These are phyloP conservation scores for Pangasianodon hypophthalmus DNA, from an alignment of 2,113 vertebrate species.

Conservation along the genomic window DNA sequence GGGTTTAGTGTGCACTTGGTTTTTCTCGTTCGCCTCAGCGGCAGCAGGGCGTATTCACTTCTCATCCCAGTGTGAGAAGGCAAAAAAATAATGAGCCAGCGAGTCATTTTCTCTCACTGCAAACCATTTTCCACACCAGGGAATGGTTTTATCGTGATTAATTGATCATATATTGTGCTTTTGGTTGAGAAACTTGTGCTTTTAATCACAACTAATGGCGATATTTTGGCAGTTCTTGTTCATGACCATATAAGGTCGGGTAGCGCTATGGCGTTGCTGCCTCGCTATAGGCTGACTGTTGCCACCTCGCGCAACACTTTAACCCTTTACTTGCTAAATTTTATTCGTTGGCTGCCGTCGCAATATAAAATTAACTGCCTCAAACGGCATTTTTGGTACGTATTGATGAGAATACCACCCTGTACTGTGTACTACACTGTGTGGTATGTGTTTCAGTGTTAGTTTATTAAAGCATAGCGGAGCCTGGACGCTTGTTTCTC, in stretches of 20 bases:
- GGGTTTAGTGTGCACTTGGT: not conserved
- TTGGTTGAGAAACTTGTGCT: not conserved
- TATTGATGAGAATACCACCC: not conserved
- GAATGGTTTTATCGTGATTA: not conserved
- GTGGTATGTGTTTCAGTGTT: not conserved
- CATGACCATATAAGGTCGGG: constrained; percentile 80
- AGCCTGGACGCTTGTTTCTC: not conserved
- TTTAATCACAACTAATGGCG: constrained; percentile 44
- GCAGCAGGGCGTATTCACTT: constrained; percentile 75
- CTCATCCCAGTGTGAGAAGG: constrained; percentile 67
- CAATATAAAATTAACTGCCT: not conserved
- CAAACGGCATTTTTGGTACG: not conserved
- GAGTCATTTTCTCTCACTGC: not conserved
- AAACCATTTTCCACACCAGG: not conserved
- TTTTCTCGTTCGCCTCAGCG: constrained; percentile 66
- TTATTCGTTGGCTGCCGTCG: constrained; percentile 27
- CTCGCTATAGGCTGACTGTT: constrained; percentile 71
- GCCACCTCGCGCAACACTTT: constrained; percentile 69
- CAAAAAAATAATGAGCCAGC: constrained; percentile 52
- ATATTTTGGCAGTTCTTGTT: constrained; percentile 63
- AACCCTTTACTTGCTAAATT: constrained; percentile 72
- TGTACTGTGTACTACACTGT: not conserved
- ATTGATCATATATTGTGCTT: not conserved
- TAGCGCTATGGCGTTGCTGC: constrained; percentile 72
- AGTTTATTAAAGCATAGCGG: not conserved